Evolutionary conservation across 1,140 invertebrate genomes (phyloP).

Genomic region (Drosophila willistoni): DNA sequence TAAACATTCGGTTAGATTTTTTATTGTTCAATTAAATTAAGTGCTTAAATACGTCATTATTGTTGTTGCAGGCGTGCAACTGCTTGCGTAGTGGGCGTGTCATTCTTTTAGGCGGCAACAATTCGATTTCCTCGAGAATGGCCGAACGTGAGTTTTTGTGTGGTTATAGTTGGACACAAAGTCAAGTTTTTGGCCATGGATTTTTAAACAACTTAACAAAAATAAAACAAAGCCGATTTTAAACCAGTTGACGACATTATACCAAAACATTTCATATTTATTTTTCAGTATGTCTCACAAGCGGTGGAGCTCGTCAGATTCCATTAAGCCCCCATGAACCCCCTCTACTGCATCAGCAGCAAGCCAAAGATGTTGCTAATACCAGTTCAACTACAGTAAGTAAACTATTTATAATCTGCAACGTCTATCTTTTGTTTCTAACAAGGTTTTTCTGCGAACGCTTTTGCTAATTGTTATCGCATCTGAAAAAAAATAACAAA

Average conservation of each 20-base stretch:
- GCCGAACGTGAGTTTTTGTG: neutral
- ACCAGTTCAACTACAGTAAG: neutral
- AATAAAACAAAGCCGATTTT: no score
- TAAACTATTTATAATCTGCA: neutral
- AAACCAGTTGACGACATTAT: no score
- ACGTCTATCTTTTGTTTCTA: no score
- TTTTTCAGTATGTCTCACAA: neutral
- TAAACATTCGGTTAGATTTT: neutral
- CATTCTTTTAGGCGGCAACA: neutral
- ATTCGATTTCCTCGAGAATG: constrained; percentile 1
- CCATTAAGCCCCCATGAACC: neutral
- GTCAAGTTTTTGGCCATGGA: neutral
- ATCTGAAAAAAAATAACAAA: no score
- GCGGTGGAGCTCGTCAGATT: neutral
- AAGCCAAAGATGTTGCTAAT: neutral
- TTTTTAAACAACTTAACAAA: neutral
- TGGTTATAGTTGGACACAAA: neutral
- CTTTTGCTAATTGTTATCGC: no score
- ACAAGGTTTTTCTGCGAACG: no score
- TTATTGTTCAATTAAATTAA: neutral
- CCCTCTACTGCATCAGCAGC: neutral
- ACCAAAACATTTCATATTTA: neutral
- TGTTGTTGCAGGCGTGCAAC: neutral
- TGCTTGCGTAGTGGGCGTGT: constrained; percentile 7
- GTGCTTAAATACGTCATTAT: neutral